Evolutionary conservation across 2,113 vertebrate species (phyloP).

Genomic region (Indri indri): DNA sequence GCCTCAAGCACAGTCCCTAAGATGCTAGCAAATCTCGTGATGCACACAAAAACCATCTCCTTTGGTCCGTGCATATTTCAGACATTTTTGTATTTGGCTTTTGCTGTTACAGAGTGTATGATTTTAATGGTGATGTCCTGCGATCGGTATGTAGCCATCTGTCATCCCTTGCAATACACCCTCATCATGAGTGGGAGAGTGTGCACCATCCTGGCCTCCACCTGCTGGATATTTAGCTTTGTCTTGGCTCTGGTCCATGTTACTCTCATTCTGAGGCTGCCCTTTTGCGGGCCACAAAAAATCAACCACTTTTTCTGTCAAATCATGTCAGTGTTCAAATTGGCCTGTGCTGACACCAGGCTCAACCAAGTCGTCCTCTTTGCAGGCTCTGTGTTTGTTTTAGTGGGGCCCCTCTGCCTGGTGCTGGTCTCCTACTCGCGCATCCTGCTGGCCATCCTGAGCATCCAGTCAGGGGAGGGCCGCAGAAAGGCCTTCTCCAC

Average conservation of each 20-base stretch:
- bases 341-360: neutral
- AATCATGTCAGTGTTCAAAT: neutral
- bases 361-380: neutral
- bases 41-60: conserved; percentile 28
- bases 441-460: neutral
- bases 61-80: conserved; percentile 42
- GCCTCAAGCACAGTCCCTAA: conserved; percentile 42
- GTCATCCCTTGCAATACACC: conserved; percentile 5
- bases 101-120: conserved; percentile 32
- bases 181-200: conserved; percentile 4
- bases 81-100: conserved; percentile 36
- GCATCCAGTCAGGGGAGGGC: neutral
- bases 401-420: neutral
- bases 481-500: neutral
- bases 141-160: conserved; percentile 42
- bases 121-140: conserved; percentile 54
- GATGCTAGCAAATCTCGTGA: conserved; percentile 45
- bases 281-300: neutral
- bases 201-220: neutral
- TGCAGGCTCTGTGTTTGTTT: neutral
- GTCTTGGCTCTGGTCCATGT: neutral
- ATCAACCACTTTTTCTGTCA: conserved; percentile 42
- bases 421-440: neutral
- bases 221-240: neutral
- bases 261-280: neutral